A percentile compares a stretch with the other conserved stretches of the same genome.
phyloP scores from a whole-genome alignment of 2,113 vertebrate genomes.

The Spilogale gracilis region DNA sequence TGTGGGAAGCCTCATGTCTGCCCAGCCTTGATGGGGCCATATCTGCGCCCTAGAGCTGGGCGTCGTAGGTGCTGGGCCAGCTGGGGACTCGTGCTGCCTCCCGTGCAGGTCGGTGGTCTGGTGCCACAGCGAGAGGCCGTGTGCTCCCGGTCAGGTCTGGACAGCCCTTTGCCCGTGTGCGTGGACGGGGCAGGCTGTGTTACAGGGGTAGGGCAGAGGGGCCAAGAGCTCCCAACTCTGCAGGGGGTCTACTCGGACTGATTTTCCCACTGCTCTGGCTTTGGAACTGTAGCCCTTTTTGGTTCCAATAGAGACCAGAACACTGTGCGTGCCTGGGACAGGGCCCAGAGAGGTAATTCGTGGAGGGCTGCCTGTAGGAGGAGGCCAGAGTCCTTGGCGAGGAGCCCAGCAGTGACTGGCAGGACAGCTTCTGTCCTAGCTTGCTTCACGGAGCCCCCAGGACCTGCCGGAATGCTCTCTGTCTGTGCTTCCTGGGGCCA shows the following conservation, averaged over 20 bases:
- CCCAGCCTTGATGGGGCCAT: background rate
- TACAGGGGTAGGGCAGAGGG: background rate
- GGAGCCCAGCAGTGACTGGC: background rate
- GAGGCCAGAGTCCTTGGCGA: background rate
- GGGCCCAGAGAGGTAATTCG: background rate
- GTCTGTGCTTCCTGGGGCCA: background rate
- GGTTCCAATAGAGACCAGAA: background rate
- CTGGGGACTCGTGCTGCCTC: background rate
- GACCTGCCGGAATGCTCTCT: background rate
- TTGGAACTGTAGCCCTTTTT: background rate
- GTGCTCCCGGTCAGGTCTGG: background rate
- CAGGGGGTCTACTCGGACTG: background rate
- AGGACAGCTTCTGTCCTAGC: background rate
- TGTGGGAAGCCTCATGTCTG: background rate
- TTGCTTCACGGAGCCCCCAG: background rate
- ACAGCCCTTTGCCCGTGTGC: background rate
- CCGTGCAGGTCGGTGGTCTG: accelerated
- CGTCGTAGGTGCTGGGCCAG: background rate
- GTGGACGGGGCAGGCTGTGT: background rate
- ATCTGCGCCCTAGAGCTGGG: background rate
- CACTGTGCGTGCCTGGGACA: background rate
- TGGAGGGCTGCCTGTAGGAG: background rate
- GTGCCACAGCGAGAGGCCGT: background rate
- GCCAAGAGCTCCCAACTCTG: background rate
- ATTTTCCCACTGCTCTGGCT: background rate